Percentiles rank a stretch among this genome's conserved stretches.
These are phyloP conservation scores for Pristionchus arcanus DNA, from an alignment of 2,888 invertebrate species.

Conservation along the genomic window DNA sequence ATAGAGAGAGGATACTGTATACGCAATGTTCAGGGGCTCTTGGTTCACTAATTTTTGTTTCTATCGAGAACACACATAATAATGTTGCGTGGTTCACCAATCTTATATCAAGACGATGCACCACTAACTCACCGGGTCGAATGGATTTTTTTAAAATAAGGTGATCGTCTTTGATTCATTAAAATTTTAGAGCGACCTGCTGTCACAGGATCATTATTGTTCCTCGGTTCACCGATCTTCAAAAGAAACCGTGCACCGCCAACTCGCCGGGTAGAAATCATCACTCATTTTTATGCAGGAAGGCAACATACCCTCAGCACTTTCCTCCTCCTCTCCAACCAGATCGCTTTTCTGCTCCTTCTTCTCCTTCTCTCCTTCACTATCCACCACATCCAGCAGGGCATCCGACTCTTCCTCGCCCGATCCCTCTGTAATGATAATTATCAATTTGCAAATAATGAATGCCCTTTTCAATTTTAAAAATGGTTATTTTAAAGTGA, in stretches of 20 bases:
- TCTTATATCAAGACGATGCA: not conserved
- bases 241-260: not conserved
- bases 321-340: slow-evolving; percentile 57
- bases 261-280: too few relatives aligned
- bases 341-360: not conserved
- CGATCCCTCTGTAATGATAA: slow-evolving; percentile 1
- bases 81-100: not conserved
- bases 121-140: too few relatives aligned
- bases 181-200: too few relatives aligned
- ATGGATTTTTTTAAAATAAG: too few relatives aligned
- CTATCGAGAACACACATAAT: too few relatives aligned
- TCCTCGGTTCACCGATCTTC: not conserved
- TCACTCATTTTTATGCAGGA: too few relatives aligned
- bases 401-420: slow-evolving; percentile 46
- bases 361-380: slow-evolving; percentile 29
- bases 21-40: not conserved
- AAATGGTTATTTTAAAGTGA: not conserved
- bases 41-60: too few relatives aligned
- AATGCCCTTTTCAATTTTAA: not conserved
- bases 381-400: not conserved
- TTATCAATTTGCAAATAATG: not conserved
- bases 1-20: not conserved
- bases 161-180: too few relatives aligned
- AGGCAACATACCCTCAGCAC: slow-evolving; percentile 51
- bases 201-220: too few relatives aligned